Evolutionary conservation across 1,140 invertebrate species (phyloP).

Genomic region (fruit fly (Drosophila melanogaster)): Release_6_plus_ISO1_MT NT_037436.4:153001-153500

Average conservation of each 20-base stretch:
- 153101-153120: conserved; percentile 80
- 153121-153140: conserved; percentile 50
- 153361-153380: conserved; percentile 37
- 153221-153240: conserved; percentile 76
- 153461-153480: not conserved
- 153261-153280: conserved; percentile 65
- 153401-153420: conserved; percentile 15
- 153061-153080: conserved; percentile 68
- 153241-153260: conserved; percentile 72
- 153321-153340: not conserved
- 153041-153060: conserved; percentile 34
- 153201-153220: conserved; percentile 65
- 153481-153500: not conserved
- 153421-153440: conserved; percentile 1
- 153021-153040: conserved; percentile 30
- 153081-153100: conserved; percentile 75
- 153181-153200: conserved; percentile 13
- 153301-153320: conserved; percentile 52
- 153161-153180: conserved; percentile 37
- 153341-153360: not conserved
- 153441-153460: not conserved
- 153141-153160: conserved; percentile 37
- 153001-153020: conserved; percentile 54
- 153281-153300: conserved; percentile 68
- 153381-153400: conserved; percentile 60